A percentile compares a stretch with the other conserved stretches of the same genome.
Conservation (phyloP, 1,140 invertebrate species). For the Zophobas atratus region DNA sequence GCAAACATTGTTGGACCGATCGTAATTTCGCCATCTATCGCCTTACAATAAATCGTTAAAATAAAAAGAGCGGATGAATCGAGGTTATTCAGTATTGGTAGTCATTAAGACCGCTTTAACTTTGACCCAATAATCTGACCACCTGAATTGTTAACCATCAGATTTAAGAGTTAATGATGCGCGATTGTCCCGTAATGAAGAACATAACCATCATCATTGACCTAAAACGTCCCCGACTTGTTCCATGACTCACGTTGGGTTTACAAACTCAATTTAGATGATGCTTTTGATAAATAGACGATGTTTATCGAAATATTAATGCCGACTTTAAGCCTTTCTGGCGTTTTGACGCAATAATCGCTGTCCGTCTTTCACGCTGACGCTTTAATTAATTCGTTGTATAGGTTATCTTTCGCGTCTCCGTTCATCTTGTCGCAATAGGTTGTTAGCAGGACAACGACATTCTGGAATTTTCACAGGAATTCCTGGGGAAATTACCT, state of each 20-base stretch:
- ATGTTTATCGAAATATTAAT: slow-evolving; percentile 38
- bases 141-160: not conserved
- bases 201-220: slow-evolving; percentile 24
- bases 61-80: not conserved
- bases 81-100: not conserved
- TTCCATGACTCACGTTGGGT: not conserved
- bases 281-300: slow-evolving; percentile 27
- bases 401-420: not conserved
- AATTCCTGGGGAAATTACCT: not conserved
- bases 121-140: slow-evolving; percentile 33
- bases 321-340: slow-evolving; percentile 31
- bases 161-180: slow-evolving; percentile 8
- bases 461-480: not conserved
- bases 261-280: slow-evolving; percentile 37
- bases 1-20: slow-evolving; percentile 32
- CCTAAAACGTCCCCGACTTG: slow-evolving; percentile 16
- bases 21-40: slow-evolving; percentile 20
- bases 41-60: slow-evolving; percentile 14
- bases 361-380: slow-evolving; percentile 19
- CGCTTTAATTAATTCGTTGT: slow-evolving; percentile 9
- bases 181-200: slow-evolving; percentile 26
- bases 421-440: not conserved
- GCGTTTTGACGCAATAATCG: slow-evolving; percentile 28
- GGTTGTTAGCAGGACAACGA: slow-evolving; percentile 6
- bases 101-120: slow-evolving; percentile 19